Evolutionary conservation across 2,113 vertebrate species (phyloP).

Genomic region (Lontra canadensis): DNA sequence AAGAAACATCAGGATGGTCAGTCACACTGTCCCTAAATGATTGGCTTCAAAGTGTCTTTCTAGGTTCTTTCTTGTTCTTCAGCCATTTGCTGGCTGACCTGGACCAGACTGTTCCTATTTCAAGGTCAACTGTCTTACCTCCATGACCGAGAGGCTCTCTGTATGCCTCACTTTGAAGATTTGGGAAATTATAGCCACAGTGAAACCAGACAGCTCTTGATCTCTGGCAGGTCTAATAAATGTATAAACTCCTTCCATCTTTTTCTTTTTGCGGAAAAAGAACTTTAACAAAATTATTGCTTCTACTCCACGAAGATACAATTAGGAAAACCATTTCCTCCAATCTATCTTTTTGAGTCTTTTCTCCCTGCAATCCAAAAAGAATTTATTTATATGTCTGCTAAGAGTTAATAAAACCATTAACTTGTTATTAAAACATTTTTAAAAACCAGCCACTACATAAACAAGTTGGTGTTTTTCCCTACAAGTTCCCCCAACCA

Average conservation of each 20-base stretch:
- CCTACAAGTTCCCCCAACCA: not conserved
- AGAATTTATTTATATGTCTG: not conserved
- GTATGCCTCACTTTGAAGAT: not conserved
- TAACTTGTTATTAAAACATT: not conserved
- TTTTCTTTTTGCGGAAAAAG: not conserved
- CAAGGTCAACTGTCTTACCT: not conserved
- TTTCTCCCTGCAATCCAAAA: not conserved
- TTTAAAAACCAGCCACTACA: not conserved
- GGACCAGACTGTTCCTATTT: not conserved
- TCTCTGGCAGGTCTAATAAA: not conserved
- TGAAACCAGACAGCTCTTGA: not conserved
- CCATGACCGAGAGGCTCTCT: not conserved
- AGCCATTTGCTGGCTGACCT: not conserved
- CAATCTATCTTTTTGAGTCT: not conserved
- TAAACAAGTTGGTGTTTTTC: not conserved
- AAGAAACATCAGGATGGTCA: not conserved
- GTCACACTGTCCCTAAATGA: not conserved
- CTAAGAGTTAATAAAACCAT: constrained; percentile 7
- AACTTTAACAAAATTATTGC: not conserved
- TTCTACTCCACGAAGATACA: not conserved
- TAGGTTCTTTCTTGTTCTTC: not conserved
- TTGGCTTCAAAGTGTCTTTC: not conserved
- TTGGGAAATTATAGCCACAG: not conserved
- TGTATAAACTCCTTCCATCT: not conserved
- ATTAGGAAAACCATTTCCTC: not conserved